Evolutionary conservation across 1,140 invertebrate species (phyloP), one percentile per base, ranked within the genome.

Genomic region (Drosophila yakuba): DNA sequence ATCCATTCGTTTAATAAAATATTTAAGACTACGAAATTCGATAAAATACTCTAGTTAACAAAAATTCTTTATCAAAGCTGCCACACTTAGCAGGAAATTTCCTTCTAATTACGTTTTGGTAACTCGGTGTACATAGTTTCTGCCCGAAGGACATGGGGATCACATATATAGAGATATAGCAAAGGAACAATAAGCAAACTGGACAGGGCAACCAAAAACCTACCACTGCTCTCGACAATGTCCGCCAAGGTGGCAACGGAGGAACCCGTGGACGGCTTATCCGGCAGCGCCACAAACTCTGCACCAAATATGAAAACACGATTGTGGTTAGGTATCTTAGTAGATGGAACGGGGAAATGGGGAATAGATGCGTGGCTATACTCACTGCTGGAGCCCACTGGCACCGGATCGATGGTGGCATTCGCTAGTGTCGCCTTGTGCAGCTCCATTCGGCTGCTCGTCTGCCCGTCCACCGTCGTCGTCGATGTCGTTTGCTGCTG

Each of bases 401-500:
- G 63, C 6, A 68, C 15, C 36, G 80, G 73, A 45, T 85, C 81
- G 52, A 72, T 85, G 43, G 82, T 92, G 50, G 90, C 74, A 39
- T 88, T 89, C 4, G 91, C 91, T 41, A 92, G 62, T 45, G 81
- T 91, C 17, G 91, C 91, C 66, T 92, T 92, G 66, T 92, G 84
- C 44, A 92, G 55, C 48, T 92, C 91, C 91, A 92, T 92, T 11
- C 88, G 81, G 25, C 80, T 89, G 51, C 61, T 80, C n/a, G 64
- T 68, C 35, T 89, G 88, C 0, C 91, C 91, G 45, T 91, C 91
- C 12, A 91, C 90, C 38, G 71, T 55, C 6, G 58, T 25, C 11
- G 44, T 67, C 15, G 52, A 61, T 12, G 52, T 41, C 17, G 52
- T 15, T 45, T 61, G 72, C 0, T 66, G 48, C 35, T 74, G 64